phyloP scores from a whole-genome alignment of 2,888 invertebrate species.

The Encarsia formosa region DNA sequence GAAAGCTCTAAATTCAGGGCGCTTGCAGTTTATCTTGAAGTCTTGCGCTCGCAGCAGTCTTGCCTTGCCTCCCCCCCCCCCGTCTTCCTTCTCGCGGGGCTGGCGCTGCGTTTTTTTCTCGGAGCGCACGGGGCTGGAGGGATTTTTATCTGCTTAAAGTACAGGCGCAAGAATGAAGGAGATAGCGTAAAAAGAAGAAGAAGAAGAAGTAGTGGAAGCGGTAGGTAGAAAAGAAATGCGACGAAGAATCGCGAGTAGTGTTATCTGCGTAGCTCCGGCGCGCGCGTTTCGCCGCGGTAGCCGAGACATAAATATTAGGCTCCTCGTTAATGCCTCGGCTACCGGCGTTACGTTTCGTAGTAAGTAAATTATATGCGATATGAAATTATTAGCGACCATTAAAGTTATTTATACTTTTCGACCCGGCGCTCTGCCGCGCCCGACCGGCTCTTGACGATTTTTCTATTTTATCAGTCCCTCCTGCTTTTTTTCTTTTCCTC shows the following conservation, averaged over 20 bases:
- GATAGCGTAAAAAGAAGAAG: too few relatives aligned
- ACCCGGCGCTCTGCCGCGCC: slow-evolving; percentile 23
- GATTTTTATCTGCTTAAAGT: slow-evolving; percentile 29
- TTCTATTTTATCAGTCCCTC: slow-evolving; percentile 47
- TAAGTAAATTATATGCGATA: slow-evolving; percentile 53
- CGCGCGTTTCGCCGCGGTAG: slow-evolving; percentile 13
- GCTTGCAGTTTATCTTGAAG: slow-evolving; percentile 20
- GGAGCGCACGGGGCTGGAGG: slow-evolving; percentile 9
- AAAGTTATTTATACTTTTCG: slow-evolving; percentile 51
- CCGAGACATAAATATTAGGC: slow-evolving; percentile 52
- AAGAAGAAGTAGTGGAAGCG: slow-evolving; percentile 1
- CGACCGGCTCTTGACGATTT: slow-evolving; percentile 42
- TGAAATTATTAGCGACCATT: slow-evolving; percentile 53
- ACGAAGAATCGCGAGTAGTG: slow-evolving; percentile 37
- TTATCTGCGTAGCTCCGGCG: slow-evolving; percentile 48
- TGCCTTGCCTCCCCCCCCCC: slow-evolving; percentile 4
- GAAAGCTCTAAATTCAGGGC: slow-evolving; percentile 20
- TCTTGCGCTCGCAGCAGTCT: slow-evolving; percentile 4
- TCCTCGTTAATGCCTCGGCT: slow-evolving; percentile 52
- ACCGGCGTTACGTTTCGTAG: slow-evolving; percentile 53
- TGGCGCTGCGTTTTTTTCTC: slow-evolving; percentile 8
- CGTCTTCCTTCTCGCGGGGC: background rate
- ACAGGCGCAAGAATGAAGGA: slow-evolving; percentile 27
- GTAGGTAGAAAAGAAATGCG: slow-evolving; percentile 26
- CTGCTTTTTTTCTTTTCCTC: slow-evolving; percentile 17